Percentiles rank a stretch among this genome's conserved stretches.
Conservation (phyloP, 2,113 vertebrate species). For the Rhabdornis inornatus region DNA sequence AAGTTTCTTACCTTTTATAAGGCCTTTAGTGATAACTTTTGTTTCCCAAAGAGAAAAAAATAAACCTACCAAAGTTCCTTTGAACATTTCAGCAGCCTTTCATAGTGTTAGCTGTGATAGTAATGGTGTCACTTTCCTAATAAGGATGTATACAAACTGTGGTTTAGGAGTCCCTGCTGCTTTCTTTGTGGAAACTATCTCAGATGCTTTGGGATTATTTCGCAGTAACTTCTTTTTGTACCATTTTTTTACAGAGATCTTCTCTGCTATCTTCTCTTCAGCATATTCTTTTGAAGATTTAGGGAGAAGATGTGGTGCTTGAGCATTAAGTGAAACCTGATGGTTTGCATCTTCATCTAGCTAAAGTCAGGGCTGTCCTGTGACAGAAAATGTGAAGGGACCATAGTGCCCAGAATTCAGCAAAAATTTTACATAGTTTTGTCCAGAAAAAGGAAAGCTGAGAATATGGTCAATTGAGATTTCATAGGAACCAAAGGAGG, state of each 20-base stretch:
- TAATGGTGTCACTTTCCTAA: constrained; percentile 28
- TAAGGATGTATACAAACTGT: constrained; percentile 1
- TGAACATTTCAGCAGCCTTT: constrained; percentile 42
- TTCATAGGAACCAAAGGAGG: not conserved
- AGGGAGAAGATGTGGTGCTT: not conserved
- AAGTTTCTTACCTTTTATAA: constrained; percentile 22
- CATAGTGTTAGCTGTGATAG: constrained; percentile 14
- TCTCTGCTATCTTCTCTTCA: constrained; percentile 24
- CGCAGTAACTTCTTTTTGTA: constrained; percentile 26
- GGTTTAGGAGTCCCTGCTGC: constrained; percentile 33
- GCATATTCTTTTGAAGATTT: constrained; percentile 8
- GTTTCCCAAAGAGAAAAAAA: constrained; percentile 31
- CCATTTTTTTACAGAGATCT: constrained; percentile 21
- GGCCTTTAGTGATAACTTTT: constrained; percentile 8
- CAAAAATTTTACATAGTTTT: not conserved
- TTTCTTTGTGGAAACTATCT: constrained; percentile 44
- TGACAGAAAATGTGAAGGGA: not conserved
- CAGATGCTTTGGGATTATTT: constrained; percentile 36
- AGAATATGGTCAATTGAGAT: not conserved
- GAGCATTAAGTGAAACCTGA: not conserved
- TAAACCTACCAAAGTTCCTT: constrained; percentile 15
- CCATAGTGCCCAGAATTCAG: not conserved
- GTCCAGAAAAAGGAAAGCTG: not conserved
- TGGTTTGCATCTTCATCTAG: not conserved
- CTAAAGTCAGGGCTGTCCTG: not conserved